Base-by-base conservation (phyloP, 1,140 invertebrate genomes). In the Nebria ingens region DNA sequence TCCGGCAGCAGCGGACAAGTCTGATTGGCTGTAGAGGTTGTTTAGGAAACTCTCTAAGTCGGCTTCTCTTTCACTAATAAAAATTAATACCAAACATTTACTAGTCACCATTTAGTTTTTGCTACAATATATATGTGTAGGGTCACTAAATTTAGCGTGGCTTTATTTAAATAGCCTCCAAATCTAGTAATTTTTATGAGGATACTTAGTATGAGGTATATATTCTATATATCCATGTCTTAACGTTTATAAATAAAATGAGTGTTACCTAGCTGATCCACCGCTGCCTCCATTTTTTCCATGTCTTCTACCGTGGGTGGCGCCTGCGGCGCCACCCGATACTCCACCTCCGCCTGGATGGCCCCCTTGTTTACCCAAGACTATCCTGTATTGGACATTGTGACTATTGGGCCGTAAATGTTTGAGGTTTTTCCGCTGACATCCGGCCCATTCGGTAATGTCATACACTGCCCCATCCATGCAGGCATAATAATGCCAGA, bases 391-490 rank as follows among this genome's bases (percentile, higher is more conserved):
- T 70, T 93, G 91, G 53, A 96, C 90, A 67, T 85, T 82, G 75
- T 95, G 92, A 54, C 87, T 87, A 72, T 95, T 91, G 9, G 91
- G 85, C 69, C 82, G 80, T 54, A 90, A 71, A 71, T 89, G 86
- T 60, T 84, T 84, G 55, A 90, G 71, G 65, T 86, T 89, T 59
- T 83, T 81, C 62, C 86, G 90, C 75, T 95, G 91, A 74, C 93
- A 96, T 58, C 86, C 85, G 29, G 92, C 93, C 93, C 93, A 96
- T 69, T 95, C 91, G 21, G 92, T 96, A 55, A 97, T 93, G 72
- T 96, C 90, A 69, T 93, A 96, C 12, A 96, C 85, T 56, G 85
- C 86, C 45, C 89, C 88, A 71, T 96, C 93, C 91, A 96, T 95
- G 61, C 93, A 92, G n/a, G 93, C 92, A 71, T 90, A 93, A 74